These are phyloP conservation scores for Tenthredo notha DNA, from an alignment of 2,888 invertebrate species.

Conservation along the genomic window DNA sequence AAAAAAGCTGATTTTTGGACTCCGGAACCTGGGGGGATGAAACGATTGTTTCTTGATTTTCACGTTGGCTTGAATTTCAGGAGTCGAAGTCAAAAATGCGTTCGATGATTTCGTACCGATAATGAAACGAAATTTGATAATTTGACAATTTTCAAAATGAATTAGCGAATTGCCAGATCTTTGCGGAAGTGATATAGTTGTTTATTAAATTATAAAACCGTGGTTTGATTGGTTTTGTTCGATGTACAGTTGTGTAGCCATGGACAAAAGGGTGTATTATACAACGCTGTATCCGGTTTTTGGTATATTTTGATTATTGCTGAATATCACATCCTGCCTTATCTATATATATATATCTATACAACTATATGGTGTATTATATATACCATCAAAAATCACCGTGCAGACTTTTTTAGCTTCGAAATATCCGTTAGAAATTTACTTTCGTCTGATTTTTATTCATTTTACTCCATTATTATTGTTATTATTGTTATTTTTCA, in stretches of 20 bases:
- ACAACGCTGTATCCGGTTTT: not conserved
- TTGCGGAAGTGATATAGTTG: not conserved
- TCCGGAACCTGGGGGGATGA: not conserved
- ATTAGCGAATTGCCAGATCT: not conserved
- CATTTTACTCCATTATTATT: too few species aligned
- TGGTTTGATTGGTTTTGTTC: not conserved
- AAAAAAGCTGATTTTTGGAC: not conserved
- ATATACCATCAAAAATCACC: not conserved
- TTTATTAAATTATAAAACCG: slow-evolving; percentile 15
- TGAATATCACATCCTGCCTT: not conserved
- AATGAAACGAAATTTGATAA: not conserved
- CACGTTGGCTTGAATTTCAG: not conserved
- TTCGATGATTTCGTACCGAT: not conserved
- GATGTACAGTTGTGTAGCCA: not conserved
- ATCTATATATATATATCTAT: not conserved
- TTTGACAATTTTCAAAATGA: not conserved
- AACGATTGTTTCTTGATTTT: not conserved
- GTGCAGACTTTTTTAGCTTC: not conserved
- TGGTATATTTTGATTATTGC: not conserved
- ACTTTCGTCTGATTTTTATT: not conserved
- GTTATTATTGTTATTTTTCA: not conserved
- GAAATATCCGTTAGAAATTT: not conserved
- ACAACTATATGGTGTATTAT: not conserved
- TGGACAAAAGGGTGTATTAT: not conserved
- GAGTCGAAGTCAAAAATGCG: too few species aligned